Evolutionary conservation across 2,113 vertebrate species (phyloP).

Genomic region (Nyctibius bracteatus): DNA sequence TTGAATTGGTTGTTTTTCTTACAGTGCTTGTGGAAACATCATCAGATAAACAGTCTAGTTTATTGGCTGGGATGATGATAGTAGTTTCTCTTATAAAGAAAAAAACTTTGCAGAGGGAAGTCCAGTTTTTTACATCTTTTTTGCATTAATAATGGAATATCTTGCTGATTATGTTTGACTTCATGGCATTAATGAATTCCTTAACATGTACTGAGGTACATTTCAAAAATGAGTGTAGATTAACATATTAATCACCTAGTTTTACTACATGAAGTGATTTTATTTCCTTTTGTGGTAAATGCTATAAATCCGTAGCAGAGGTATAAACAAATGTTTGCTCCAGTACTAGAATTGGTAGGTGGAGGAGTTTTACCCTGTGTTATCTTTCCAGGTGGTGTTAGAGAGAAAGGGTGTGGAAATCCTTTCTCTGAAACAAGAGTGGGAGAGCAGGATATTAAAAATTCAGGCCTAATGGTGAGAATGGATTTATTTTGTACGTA

Average conservation of each 20-base stretch:
- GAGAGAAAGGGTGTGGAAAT: background rate
- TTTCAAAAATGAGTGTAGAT: background rate
- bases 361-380: background rate
- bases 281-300: background rate
- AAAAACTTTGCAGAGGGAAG: background rate
- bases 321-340: background rate
- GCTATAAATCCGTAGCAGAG: background rate
- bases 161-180: background rate
- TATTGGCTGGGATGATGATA: background rate
- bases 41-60: background rate
- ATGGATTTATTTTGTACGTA: background rate
- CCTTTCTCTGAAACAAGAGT: background rate
- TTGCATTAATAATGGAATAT: background rate
- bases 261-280: background rate
- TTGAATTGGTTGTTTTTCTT: background rate
- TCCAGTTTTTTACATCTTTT: background rate
- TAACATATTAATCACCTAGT: background rate
- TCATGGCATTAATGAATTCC: background rate
- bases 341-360: background rate
- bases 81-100: background rate
- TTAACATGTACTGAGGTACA: background rate
- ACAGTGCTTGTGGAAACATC: background rate
- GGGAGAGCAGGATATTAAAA: background rate
- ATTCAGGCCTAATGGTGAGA: background rate
- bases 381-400: background rate